Evolutionary conservation across 2,113 vertebrate genomes (phyloP).

Genomic region (Microcebus murinus): DNA sequence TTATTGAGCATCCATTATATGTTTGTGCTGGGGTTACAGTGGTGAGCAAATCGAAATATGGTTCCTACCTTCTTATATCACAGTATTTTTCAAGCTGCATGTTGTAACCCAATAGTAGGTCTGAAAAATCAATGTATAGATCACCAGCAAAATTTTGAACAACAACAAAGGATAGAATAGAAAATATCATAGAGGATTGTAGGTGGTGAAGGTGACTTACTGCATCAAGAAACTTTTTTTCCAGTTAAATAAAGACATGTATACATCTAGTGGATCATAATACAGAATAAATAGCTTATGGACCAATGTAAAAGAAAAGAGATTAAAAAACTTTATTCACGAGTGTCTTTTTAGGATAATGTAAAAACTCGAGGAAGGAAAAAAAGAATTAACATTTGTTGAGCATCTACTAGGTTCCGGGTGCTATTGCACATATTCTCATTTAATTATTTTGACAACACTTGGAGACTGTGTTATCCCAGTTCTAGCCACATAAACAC

Average conservation of each 20-base stretch:
- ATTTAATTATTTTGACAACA: conserved; percentile 9
- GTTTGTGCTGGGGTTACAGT: background rate
- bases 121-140: background rate
- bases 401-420: background rate
- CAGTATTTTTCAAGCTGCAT: background rate
- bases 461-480: background rate
- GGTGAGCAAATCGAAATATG: background rate
- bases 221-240: conserved; percentile 1
- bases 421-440: background rate
- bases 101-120: background rate
- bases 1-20: background rate
- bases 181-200: conserved; percentile 8
- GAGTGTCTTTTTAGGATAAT: background rate
- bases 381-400: conserved; percentile 12
- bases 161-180: background rate
- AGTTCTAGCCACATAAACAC: background rate
- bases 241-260: conserved; percentile 18
- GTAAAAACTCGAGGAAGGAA: background rate
- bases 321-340: conserved; percentile 5
- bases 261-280: background rate
- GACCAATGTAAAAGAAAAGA: background rate
- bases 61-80: background rate
- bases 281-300: background rate
- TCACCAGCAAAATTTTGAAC: background rate
- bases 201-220: background rate